These are phyloP conservation scores for Clunio marinus DNA, from an alignment of 2,888 invertebrate genomes.

Conservation along the genomic window DNA sequence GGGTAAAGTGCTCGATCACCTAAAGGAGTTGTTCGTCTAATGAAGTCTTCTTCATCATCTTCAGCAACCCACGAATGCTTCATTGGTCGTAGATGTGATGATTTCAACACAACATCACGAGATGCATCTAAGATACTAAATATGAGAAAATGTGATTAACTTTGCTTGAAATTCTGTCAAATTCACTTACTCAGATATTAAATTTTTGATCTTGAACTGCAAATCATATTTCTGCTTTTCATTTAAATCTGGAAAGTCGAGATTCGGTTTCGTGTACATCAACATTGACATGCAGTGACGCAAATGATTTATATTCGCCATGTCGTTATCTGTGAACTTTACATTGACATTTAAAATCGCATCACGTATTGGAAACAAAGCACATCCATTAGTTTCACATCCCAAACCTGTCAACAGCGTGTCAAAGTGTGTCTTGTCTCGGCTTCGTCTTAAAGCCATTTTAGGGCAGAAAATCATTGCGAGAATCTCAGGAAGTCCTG, in stretches of 20 bases:
- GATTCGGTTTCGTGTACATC: background rate
- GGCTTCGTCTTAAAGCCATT: conserved; percentile 70
- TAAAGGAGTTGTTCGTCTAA: too few species aligned
- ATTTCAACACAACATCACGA: too few species aligned
- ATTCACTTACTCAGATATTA: too few species aligned
- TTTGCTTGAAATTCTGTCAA: too few species aligned
- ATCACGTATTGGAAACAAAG: conserved; percentile 75
- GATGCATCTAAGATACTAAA: too few species aligned
- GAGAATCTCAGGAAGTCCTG: conserved; percentile 74
- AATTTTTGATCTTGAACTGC: background rate
- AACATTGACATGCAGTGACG: conserved; percentile 47
- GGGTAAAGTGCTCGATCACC: too few species aligned
- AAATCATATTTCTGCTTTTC: background rate
- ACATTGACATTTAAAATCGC: conserved; percentile 74
- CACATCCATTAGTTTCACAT: conserved; percentile 53
- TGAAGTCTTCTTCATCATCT: too few species aligned
- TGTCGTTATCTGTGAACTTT: conserved; percentile 61
- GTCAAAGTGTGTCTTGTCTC: conserved; percentile 60
- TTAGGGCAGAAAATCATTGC: conserved; percentile 76
- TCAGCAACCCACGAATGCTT: too few species aligned
- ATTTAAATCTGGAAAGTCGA: background rate
- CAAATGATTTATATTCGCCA: conserved; percentile 63
- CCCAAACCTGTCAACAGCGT: conserved; percentile 85
- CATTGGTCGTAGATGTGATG: too few species aligned
- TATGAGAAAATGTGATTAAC: too few species aligned